A percentile compares a stretch with the other conserved stretches of the same genome.
Evolutionary conservation across 23 tunicate species (phyloP).

Genomic region (Halocynthia roretzi): DNA sequence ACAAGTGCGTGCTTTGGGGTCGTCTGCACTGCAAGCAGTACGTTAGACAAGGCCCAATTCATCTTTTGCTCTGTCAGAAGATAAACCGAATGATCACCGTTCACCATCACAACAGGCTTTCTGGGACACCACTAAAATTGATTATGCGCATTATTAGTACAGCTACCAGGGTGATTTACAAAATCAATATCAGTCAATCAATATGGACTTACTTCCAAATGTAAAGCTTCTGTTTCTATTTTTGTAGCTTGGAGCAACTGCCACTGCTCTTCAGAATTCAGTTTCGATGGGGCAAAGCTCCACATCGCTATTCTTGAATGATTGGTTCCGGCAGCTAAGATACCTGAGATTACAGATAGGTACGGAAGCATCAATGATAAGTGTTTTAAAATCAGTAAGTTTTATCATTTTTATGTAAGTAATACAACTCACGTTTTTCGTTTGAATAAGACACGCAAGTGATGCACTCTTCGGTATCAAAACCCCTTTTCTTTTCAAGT

Average conservation of each 20-base stretch:
- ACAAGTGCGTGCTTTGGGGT: conserved; percentile 50
- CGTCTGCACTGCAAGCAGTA: conserved; percentile 61
- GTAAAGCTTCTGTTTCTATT: conserved; percentile 5
- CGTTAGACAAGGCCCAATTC: conserved; percentile 40
- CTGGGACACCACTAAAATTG: conserved; percentile 49
- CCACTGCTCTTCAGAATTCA: conserved; percentile 68
- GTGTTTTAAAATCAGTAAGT: too few species aligned
- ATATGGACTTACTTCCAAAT: background rate
- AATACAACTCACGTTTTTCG: conserved; percentile 32
- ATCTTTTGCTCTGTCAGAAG: conserved; percentile 64
- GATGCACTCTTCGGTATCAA: conserved; percentile 35
- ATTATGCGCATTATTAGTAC: background rate
- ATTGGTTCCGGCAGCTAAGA: conserved; percentile 72
- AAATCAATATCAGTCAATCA: too few species aligned
- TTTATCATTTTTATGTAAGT: too few species aligned
- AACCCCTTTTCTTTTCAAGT: conserved; percentile 40
- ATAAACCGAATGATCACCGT: conserved; percentile 28
- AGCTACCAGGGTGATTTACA: too few species aligned
- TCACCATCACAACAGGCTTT: conserved; percentile 39
- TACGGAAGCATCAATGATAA: background rate
- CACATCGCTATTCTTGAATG: conserved; percentile 56
- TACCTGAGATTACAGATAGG: conserved; percentile 29
- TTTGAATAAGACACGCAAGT: conserved; percentile 40
- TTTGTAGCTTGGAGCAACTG: conserved; percentile 36
- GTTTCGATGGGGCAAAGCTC: conserved; percentile 25